Conservation (phyloP, 2,888 invertebrate species). For the Alloscopus bannaensis region DNA sequence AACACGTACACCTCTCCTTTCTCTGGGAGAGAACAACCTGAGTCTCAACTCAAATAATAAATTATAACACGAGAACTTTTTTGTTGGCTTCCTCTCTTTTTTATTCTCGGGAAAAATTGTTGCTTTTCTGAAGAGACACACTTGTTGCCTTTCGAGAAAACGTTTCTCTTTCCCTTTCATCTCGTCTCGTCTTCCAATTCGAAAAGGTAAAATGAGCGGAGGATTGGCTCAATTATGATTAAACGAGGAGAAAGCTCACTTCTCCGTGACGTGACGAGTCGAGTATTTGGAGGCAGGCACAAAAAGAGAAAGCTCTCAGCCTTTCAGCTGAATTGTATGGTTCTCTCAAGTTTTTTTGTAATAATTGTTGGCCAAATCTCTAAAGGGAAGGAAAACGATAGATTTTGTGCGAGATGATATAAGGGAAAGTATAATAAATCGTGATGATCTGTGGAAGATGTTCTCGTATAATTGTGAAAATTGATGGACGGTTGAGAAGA, state of each 20-base stretch:
- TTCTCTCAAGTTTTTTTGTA: constrained; percentile 3
- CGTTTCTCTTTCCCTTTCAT: constrained; percentile 1
- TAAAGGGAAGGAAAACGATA: constrained; percentile 22
- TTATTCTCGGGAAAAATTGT: too few relatives aligned
- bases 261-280: too few relatives aligned
- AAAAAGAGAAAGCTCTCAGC: constrained; percentile 15
- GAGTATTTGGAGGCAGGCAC: not conserved
- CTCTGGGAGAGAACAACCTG: constrained; percentile 14
- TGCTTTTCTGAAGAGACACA: constrained; percentile 2
- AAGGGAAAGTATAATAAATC: too few relatives aligned
- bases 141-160: constrained; percentile 13
- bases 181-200: not conserved
- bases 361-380: too few relatives aligned
- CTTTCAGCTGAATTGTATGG: constrained; percentile 21
- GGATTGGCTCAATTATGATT: constrained; percentile 37
- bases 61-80: constrained; percentile 24
- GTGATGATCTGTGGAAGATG: too few relatives aligned
- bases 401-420: constrained; percentile 15
- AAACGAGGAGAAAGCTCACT: constrained; percentile 8
- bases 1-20: constrained; percentile 11
- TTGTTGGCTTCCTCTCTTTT: too few relatives aligned
- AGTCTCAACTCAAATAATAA: constrained; percentile 50
- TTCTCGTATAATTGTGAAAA: not conserved
- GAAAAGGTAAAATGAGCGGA: constrained; percentile 2
- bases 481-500: constrained; percentile 19